Conservation (phyloP, 1,140 invertebrate species). For the Papilio xuthus region DNA sequence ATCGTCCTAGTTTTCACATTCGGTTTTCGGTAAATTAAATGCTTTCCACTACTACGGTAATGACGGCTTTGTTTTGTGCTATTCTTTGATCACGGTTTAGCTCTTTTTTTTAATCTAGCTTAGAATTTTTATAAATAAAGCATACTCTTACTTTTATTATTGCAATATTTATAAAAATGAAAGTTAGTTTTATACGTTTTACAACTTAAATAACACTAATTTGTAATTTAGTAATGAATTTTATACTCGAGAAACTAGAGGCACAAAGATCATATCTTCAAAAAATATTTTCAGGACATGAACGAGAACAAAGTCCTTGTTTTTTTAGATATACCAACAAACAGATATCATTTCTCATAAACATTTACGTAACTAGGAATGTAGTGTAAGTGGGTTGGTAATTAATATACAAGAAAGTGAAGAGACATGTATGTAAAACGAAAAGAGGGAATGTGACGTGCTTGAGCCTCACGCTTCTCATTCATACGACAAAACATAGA, state of each 20-base stretch:
- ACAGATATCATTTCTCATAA: neutral
- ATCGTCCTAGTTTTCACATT: constrained; percentile 34
- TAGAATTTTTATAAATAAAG: neutral
- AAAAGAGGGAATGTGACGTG: neutral
- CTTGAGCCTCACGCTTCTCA: no score
- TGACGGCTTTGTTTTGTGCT: constrained; percentile 6
- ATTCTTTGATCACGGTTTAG: neutral
- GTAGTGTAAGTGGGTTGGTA: neutral
- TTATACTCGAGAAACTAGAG: no score
- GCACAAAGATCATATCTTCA: no score
- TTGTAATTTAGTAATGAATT: no score
- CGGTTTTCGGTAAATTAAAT: constrained; percentile 20
- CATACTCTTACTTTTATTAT: neutral
- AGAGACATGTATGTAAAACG: neutral
- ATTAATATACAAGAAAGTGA: neutral
- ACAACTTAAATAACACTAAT: no score
- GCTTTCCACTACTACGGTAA: neutral
- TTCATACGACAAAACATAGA: no score
- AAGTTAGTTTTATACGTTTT: neutral
- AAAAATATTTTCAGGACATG: no score
- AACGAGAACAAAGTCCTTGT: no score
- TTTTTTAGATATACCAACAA: no score
- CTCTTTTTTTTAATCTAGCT: neutral
- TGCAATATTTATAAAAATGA: neutral
- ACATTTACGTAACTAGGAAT: neutral